Evolutionary conservation across 2,797 vertebrate species (phyloP).

Genomic region (Sebastes goodei): DNA sequence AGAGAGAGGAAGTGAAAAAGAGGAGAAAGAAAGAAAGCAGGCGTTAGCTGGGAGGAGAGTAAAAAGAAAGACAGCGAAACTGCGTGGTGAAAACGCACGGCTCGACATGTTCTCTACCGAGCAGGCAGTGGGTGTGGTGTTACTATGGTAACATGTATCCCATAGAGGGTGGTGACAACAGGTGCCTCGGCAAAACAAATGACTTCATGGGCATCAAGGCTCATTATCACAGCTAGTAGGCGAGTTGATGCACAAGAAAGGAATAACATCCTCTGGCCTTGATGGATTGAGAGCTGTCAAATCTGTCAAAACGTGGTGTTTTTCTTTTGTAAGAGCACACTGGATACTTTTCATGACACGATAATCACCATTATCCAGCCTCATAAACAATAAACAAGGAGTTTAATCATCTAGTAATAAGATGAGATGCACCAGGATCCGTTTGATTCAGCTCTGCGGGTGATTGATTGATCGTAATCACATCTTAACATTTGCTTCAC

Average conservation of each 20-base stretch:
- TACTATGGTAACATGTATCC: constrained; percentile 44
- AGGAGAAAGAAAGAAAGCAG: background rate
- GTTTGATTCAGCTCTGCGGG: background rate
- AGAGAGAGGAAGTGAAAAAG: background rate
- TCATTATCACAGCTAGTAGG: constrained; percentile 16
- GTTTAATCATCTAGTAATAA: background rate
- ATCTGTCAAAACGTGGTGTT: background rate
- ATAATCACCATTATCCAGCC: background rate
- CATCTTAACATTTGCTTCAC: background rate
- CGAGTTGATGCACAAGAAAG: background rate
- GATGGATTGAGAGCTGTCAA: background rate
- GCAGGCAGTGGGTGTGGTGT: constrained; percentile 59
- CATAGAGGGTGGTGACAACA: constrained; percentile 50
- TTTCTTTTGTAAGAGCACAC: background rate
- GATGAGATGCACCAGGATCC: background rate
- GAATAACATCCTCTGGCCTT: background rate
- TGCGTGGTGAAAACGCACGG: background rate
- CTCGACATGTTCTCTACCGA: background rate
- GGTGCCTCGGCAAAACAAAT: constrained; percentile 63
- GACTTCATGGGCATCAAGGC: constrained; percentile 30
- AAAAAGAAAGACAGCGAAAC: constrained; percentile 21
- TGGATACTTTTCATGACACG: background rate
- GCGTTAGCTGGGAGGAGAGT: background rate
- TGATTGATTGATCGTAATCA: background rate
- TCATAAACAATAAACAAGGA: background rate